These are phyloP conservation scores for Meloidogyne exigua DNA, from an alignment of 1,140 invertebrate species.

Conservation along the genomic window DNA sequence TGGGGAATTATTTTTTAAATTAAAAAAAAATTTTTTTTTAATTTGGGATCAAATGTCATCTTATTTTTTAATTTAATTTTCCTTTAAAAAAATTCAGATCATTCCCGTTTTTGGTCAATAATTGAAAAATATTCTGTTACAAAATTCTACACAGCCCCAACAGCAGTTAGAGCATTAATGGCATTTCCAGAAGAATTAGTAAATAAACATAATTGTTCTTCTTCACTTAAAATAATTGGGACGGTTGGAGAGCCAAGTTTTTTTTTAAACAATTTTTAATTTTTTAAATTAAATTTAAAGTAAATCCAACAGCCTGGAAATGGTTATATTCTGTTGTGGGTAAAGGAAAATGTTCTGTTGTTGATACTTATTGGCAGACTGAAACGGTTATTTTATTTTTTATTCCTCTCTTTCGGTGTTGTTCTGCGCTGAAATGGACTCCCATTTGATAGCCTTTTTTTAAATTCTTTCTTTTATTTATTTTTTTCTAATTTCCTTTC, in stretches of 20 bases:
- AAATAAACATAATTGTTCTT: constrained; percentile 70
- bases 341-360: constrained; percentile 71
- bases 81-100: constrained; percentile 36
- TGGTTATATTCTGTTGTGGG: constrained; percentile 91
- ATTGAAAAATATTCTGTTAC: constrained; percentile 81
- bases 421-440: too few relatives aligned
- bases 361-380: constrained; percentile 98
- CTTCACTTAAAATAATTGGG: constrained; percentile 78
- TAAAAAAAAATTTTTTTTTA: too few relatives aligned
- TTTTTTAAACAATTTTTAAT: background rate
- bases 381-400: constrained; percentile 76
- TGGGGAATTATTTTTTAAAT: too few relatives aligned
- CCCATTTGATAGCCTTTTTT: too few relatives aligned
- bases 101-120: constrained; percentile 83
- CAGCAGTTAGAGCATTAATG: constrained; percentile 91
- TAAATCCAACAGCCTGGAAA: constrained; percentile 94
- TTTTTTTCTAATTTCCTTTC: too few relatives aligned
- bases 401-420: too few relatives aligned
- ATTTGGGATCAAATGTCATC: too few relatives aligned
- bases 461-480: too few relatives aligned
- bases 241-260: constrained; percentile 77
- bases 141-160: constrained; percentile 97
- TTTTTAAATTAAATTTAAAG: constrained; percentile 67
- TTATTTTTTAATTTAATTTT: too few relatives aligned
- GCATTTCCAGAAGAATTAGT: constrained; percentile 73